Base-by-base conservation (phyloP, 2,797 vertebrate species). In the Lutjanus argentimaculatus region DNA sequence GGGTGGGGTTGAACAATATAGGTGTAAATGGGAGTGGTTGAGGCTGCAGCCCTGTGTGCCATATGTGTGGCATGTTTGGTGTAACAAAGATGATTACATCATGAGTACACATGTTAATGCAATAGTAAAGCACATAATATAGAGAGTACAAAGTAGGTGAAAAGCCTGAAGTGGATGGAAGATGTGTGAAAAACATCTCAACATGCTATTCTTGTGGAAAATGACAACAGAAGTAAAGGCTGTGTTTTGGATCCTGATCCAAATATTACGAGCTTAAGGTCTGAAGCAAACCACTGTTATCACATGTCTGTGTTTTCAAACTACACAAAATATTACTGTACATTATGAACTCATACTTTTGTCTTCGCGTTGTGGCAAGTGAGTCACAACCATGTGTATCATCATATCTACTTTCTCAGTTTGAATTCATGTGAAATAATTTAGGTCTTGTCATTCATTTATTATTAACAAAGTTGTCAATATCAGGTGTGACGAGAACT, bases 161-260 rank as follows among this genome's bases (percentile, higher is more conserved):
- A 49, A n/a, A 8, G 9, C 0, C 21, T 21, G 55, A 1, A n/a
- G 7, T 22, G 42, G 43, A 65, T 16, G 15, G 6, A n/a, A 17
- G 11, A 17, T 16, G 1, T 8, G 7, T 49, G 8, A 10, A 36
- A 65, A 59, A 52, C 53, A 59, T 25, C 19, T 40, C 13, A 25
- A 22, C 51, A 40, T 21, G 1, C 1, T 36, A 16, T 67, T 46
- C 14, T 51, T 56, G 14, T 57, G 21, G n/a, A 51, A 63, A 67
- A 2, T 52, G 21, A 64, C 15, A 61, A 2, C 17, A 49, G 19
- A 53, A 40, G 11, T 48, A 53, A 30, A 21, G 6, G n/a, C 21
- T 21, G 25, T 75, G 46, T 62, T 75, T 69, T 65, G 30, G n/a
- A 46, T 61, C 57, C 36, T 58, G 72, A 21, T 21, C 46, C 43